phyloP scores from a whole-genome alignment of 2,888 invertebrate genomes.

The Halictus ligatus region DNA sequence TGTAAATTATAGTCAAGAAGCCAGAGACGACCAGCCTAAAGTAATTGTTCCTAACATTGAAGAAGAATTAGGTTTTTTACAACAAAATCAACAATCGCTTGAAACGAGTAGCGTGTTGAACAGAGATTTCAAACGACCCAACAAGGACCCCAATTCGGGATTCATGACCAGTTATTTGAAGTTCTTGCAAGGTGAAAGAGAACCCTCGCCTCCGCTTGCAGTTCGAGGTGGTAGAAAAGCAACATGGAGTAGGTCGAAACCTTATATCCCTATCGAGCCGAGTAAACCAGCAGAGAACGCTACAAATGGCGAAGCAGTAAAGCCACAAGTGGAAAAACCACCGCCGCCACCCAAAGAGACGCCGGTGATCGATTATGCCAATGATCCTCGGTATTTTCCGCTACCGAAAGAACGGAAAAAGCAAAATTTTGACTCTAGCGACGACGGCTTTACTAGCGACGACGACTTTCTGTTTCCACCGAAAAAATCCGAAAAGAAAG shows the following conservation, averaged over 20 bases:
- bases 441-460: constrained; percentile 87
- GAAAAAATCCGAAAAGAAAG: constrained; percentile 77
- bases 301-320: constrained; percentile 70
- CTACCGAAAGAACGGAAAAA: constrained; percentile 90
- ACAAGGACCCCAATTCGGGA: constrained; percentile 87
- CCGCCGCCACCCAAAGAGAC: constrained; percentile 82
- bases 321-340: constrained; percentile 65
- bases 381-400: constrained; percentile 91
- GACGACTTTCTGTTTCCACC: constrained; percentile 84
- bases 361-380: constrained; percentile 85
- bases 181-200: constrained; percentile 93
- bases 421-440: constrained; percentile 88
- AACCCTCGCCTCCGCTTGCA: constrained; percentile 92
- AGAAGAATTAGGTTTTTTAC: constrained; percentile 93
- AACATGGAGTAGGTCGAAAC: constrained; percentile 87
- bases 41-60: constrained; percentile 95
- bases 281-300: constrained; percentile 69
- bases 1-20: constrained; percentile 72
- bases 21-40: constrained; percentile 90
- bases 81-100: constrained; percentile 76
- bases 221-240: constrained; percentile 89
- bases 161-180: constrained; percentile 95
- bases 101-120: constrained; percentile 85
- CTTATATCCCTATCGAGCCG: constrained; percentile 75
- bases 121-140: constrained; percentile 87